Evolutionary conservation across 2,113 vertebrate genomes (phyloP).

Genomic region (Gorsachius goisagi): DNA sequence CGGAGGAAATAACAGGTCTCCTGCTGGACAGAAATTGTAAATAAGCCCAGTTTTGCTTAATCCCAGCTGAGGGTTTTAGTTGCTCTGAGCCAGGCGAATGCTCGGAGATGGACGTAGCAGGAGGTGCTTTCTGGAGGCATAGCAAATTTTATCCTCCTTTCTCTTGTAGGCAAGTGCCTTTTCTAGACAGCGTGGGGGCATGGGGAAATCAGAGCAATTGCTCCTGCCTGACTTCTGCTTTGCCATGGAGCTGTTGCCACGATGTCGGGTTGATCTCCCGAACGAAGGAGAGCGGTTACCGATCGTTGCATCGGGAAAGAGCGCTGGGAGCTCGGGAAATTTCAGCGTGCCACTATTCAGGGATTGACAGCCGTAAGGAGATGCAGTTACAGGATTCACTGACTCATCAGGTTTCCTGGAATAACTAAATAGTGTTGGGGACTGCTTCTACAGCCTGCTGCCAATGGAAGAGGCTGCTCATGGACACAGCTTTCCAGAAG

Average conservation of each 20-base stretch:
- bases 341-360: fast-evolving
- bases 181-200: neutral
- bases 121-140: fast-evolving
- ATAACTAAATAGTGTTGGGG: neutral
- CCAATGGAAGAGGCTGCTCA: fast-evolving
- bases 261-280: neutral
- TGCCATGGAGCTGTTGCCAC: neutral
- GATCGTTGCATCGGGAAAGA: neutral
- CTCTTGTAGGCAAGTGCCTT: neutral
- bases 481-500: neutral
- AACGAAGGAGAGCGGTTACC: neutral
- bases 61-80: neutral
- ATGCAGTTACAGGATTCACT: neutral
- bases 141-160: neutral
- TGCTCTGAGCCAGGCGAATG: neutral
- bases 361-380: neutral
- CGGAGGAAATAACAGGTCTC: neutral
- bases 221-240: neutral
- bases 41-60: neutral
- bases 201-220: neutral
- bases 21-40: neutral
- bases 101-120: fast-evolving
- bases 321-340: neutral
- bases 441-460: neutral
- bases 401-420: neutral